These are phyloP conservation scores for Etia nguti DNA, from an alignment of 2,113 vertebrate species.

Conservation along the genomic window DNA sequence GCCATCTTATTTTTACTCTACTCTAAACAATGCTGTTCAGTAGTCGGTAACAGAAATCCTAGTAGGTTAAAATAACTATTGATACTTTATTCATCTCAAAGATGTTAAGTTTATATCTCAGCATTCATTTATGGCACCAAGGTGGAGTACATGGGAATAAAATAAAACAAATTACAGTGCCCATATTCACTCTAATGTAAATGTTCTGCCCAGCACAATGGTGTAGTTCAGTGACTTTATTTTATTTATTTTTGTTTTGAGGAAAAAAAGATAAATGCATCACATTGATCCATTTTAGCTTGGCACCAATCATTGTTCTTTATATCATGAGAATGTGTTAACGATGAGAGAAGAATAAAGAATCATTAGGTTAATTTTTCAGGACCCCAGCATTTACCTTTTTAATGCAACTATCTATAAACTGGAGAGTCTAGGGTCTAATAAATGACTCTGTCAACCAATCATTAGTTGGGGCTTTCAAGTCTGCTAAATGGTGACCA, in stretches of 20 bases:
- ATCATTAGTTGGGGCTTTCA: slow-evolving; percentile 11
- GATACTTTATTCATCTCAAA: not conserved
- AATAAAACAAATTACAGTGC: not conserved
- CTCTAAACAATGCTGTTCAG: not conserved
- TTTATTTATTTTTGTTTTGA: accelerated
- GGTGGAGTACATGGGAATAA: not conserved
- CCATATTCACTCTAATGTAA: not conserved
- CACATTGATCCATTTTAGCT: not conserved
- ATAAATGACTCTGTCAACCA: slow-evolving; percentile 1
- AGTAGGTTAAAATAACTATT: not conserved
- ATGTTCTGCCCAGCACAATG: not conserved
- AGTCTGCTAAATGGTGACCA: slow-evolving; percentile 23
- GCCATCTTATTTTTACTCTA: not conserved
- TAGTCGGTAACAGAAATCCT: not conserved
- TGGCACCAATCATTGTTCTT: not conserved
- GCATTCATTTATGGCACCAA: not conserved
- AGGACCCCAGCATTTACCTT: not conserved
- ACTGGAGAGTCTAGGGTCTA: not conserved
- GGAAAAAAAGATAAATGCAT: not conserved
- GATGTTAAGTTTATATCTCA: not conserved
- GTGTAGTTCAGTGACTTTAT: not conserved
- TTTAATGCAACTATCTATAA: not conserved
- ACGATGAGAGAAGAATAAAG: not conserved
- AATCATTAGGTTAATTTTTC: not conserved
- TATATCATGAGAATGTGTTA: not conserved